phyloP scores from a whole-genome alignment of 2,888 invertebrate genomes.

The Stenodema calcarata region DNA sequence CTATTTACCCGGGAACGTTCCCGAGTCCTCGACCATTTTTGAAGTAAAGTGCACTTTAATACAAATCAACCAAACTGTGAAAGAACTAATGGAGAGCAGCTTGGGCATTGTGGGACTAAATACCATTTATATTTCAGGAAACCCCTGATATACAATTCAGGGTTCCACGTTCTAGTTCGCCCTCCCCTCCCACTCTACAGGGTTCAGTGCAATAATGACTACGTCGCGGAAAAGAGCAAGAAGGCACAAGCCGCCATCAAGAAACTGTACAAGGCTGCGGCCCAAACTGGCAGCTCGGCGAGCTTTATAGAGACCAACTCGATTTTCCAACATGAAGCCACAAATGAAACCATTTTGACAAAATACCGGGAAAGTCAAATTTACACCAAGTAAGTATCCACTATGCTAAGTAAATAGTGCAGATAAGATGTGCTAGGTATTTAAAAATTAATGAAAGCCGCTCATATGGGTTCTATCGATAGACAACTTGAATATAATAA shows the following conservation, averaged over 20 bases:
- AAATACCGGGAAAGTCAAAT: slow-evolving; percentile 29
- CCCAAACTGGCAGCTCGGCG: not conserved
- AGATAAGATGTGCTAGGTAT: too few species aligned
- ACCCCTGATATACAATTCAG: not conserved
- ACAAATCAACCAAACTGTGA: too few species aligned
- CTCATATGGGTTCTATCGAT: not conserved
- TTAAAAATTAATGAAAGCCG: not conserved
- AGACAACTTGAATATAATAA: not conserved
- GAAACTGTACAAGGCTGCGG: slow-evolving; percentile 17
- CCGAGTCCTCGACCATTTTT: slow-evolving; percentile 13
- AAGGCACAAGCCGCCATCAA: slow-evolving; percentile 11
- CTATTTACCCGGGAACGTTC: slow-evolving; percentile 33
- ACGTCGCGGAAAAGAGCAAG: slow-evolving; percentile 21
- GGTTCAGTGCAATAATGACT: not conserved
- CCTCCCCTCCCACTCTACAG: slow-evolving; percentile 13
- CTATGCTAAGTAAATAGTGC: not conserved
- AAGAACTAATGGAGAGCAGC: too few species aligned
- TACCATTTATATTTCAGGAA: not conserved
- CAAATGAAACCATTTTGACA: not conserved
- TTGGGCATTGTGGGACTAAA: too few species aligned
- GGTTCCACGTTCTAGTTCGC: not conserved
- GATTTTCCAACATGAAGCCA: slow-evolving; percentile 1
- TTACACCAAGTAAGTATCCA: slow-evolving; percentile 15
- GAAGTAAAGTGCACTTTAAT: not conserved
- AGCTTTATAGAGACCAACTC: not conserved